Percentiles rank a stretch among this genome's conserved stretches.
Evolutionary conservation across 2,113 vertebrate species (phyloP).

Genomic region (Dromiciops gliroides): DNA sequence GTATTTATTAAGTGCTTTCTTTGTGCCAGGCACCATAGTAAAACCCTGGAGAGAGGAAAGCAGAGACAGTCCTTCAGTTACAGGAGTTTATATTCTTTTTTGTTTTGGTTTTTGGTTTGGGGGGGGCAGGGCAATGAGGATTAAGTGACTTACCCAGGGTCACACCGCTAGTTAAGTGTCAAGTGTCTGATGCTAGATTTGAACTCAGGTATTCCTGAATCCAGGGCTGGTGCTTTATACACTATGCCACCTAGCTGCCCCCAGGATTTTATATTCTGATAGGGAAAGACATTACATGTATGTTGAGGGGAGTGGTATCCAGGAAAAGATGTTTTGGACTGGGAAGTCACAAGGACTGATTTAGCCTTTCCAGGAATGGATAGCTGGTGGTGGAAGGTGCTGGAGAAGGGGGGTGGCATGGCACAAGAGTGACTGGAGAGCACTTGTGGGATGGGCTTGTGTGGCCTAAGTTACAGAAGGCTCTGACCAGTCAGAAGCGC

Average conservation of each 20-base stretch:
- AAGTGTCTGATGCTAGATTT: too few relatives aligned
- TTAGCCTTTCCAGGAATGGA: not conserved
- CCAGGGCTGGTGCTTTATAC: too few relatives aligned
- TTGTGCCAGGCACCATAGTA: not conserved
- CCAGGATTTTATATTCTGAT: not conserved
- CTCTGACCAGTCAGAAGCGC: not conserved
- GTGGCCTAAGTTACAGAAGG: not conserved
- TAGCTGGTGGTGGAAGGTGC: not conserved
- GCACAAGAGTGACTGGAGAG: not conserved
- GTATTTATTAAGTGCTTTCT: not conserved
- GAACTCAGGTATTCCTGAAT: too few relatives aligned
- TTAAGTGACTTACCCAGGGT: too few relatives aligned
- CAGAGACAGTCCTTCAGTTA: not conserved
- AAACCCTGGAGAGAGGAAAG: not conserved
- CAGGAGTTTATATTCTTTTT: too few relatives aligned
- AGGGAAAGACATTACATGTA: not conserved
- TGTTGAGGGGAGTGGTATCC: not conserved
- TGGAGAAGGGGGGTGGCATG: not conserved
- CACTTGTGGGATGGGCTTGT: not conserved
- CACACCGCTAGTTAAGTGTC: too few relatives aligned
- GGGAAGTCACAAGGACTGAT: not conserved
- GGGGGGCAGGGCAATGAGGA: too few relatives aligned
- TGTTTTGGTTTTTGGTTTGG: too few relatives aligned
- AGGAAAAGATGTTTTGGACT: not conserved
- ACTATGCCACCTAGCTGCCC: too few relatives aligned